Conservation (phyloP, 2,113 vertebrate genomes). For the Typhlomys cinereus region DNA sequence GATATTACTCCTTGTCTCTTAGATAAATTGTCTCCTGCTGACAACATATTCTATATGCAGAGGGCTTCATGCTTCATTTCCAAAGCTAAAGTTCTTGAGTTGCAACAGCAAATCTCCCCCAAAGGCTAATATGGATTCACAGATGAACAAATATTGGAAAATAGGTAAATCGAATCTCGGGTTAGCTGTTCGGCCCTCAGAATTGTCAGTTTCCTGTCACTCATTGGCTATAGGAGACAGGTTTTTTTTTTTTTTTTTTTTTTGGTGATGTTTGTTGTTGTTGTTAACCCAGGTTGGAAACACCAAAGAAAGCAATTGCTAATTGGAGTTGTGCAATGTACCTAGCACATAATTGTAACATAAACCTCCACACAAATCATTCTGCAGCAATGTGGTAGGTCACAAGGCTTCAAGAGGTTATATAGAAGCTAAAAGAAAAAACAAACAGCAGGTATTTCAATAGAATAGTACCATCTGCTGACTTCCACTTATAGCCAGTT, state of each 20-base stretch:
- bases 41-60: slow-evolving; percentile 36
- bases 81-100: slow-evolving; percentile 48
- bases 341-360: slow-evolving; percentile 43
- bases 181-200: slow-evolving; percentile 69
- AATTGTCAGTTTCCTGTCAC: slow-evolving; percentile 73
- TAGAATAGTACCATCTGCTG: slow-evolving; percentile 36
- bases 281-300: slow-evolving; percentile 38
- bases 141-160: slow-evolving; percentile 81
- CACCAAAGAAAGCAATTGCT: slow-evolving; percentile 53
- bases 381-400: slow-evolving; percentile 40
- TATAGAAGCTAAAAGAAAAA: slow-evolving; percentile 31
- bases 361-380: slow-evolving; percentile 42
- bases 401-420: slow-evolving; percentile 35
- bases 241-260: too few species aligned
- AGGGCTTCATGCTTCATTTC: slow-evolving; percentile 45
- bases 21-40: slow-evolving; percentile 56
- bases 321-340: slow-evolving; percentile 24
- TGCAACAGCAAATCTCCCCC: background rate
- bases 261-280: too few species aligned
- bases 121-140: slow-evolving; percentile 68
- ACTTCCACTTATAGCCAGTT: slow-evolving; percentile 6
- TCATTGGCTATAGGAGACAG: slow-evolving; percentile 69
- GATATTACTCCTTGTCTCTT: background rate
- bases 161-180: slow-evolving; percentile 77
- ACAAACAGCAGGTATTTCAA: slow-evolving; percentile 23